Percentiles rank a stretch among this genome's conserved stretches.
phyloP scores from a whole-genome alignment of 2,888 invertebrate genomes.

The Rhagonycha lutea region DNA sequence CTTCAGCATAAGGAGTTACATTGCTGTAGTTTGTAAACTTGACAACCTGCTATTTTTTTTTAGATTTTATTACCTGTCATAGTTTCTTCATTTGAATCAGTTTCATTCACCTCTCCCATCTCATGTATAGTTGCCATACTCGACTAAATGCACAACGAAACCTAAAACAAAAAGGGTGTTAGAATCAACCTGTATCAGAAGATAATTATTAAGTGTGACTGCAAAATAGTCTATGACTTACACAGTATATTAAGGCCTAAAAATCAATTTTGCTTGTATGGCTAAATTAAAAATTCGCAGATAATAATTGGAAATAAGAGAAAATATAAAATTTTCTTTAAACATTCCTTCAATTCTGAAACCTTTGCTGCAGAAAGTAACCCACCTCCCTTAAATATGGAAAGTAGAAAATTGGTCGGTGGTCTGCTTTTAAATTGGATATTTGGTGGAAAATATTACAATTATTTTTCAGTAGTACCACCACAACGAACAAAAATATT shows the following conservation, averaged over 20 bases:
- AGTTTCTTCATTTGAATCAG: slow-evolving; percentile 52
- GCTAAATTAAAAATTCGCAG: background rate
- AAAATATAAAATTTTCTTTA: background rate
- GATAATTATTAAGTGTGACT: background rate
- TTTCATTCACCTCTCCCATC: slow-evolving; percentile 55
- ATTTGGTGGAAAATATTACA: slow-evolving; percentile 26
- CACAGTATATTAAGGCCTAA: background rate
- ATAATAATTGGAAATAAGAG: background rate
- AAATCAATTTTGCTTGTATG: background rate
- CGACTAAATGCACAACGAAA: slow-evolving; percentile 19
- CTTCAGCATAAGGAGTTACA: background rate
- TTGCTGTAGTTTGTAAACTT: background rate
- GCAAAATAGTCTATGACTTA: background rate
- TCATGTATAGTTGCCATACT: slow-evolving; percentile 54
- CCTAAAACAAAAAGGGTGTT: slow-evolving; percentile 6
- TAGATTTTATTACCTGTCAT: slow-evolving; percentile 32
- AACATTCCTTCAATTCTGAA: background rate
- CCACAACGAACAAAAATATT: slow-evolving; percentile 11
- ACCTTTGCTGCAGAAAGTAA: background rate
- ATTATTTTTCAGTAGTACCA: slow-evolving; percentile 33
- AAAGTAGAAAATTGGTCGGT: background rate
- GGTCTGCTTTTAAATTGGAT: background rate
- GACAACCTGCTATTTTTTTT: background rate
- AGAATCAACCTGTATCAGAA: background rate
- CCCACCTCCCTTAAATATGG: background rate